Conservation (phyloP, 1,140 invertebrate genomes). For the Penaeus chinensis region DNA sequence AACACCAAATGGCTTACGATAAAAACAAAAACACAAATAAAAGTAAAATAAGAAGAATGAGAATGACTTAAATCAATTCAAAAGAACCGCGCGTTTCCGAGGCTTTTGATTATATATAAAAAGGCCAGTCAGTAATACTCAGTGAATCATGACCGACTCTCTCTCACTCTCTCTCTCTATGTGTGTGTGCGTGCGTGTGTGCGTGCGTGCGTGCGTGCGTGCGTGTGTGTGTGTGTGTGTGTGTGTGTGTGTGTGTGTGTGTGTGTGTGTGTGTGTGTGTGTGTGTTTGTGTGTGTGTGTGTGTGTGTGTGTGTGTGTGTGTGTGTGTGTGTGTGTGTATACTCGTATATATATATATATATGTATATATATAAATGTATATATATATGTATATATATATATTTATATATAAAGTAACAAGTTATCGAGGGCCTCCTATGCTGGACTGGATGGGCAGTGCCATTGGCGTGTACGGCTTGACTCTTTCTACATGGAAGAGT, state of each 20-base stretch:
- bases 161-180: no score
- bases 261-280: neutral
- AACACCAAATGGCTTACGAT: no score
- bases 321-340: neutral
- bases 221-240: neutral
- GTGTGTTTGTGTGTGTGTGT: neutral
- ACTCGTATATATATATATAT: slow-evolving; percentile 13
- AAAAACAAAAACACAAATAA: no score
- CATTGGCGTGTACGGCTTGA: no score
- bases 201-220: neutral
- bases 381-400: neutral
- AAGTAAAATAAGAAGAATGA: no score
- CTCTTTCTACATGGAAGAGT: neutral
- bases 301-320: neutral
- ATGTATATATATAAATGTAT: neutral
- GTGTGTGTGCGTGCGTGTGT: no score
- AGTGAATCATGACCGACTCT: no score
- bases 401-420: neutral
- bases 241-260: neutral
- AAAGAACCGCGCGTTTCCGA: no score
- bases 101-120: no score
- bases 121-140: no score
- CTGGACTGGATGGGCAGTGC: no score
- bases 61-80: no score
- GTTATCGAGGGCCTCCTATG: neutral